Conservation (phyloP, 2,888 invertebrate genomes). For the Emmelina monodactyla region DNA sequence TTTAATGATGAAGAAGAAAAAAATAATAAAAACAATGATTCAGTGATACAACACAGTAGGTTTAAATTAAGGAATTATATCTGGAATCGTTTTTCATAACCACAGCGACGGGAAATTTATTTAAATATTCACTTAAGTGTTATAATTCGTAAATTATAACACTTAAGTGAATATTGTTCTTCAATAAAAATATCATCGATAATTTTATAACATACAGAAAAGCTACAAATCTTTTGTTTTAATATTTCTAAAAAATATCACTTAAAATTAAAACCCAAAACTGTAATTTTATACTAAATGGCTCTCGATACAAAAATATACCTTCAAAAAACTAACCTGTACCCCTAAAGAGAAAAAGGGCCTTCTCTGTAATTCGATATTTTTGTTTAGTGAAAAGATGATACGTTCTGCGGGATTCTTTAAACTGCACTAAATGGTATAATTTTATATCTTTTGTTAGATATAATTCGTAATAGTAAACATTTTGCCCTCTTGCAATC, state of each 20-base stretch:
- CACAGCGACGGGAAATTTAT: neutral
- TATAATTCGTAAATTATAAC: no score
- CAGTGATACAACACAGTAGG: no score
- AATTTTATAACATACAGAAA: no score
- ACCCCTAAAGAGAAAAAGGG: conserved; percentile 11
- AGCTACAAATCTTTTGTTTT: no score
- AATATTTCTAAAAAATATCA: neutral
- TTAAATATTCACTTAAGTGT: neutral
- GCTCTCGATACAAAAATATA: conserved; percentile 1
- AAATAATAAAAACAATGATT: neutral
- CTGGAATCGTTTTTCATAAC: neutral
- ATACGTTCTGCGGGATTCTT: conserved; percentile 23
- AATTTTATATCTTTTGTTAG: conserved; percentile 31
- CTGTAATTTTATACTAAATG: neutral
- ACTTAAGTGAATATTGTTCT: no score
- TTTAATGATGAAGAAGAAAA: no score
- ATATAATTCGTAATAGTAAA: conserved; percentile 60
- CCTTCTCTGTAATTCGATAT: conserved; percentile 42
- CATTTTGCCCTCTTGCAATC: no score
- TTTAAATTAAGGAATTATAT: no score
- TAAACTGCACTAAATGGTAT: conserved; percentile 32
- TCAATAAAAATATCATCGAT: no score
- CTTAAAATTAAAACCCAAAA: neutral
- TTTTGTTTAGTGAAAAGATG: conserved; percentile 32
- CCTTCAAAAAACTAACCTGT: conserved; percentile 13